Conservation (phyloP, 2,797 vertebrate genomes). For the Leptatherina wallacei region DNA sequence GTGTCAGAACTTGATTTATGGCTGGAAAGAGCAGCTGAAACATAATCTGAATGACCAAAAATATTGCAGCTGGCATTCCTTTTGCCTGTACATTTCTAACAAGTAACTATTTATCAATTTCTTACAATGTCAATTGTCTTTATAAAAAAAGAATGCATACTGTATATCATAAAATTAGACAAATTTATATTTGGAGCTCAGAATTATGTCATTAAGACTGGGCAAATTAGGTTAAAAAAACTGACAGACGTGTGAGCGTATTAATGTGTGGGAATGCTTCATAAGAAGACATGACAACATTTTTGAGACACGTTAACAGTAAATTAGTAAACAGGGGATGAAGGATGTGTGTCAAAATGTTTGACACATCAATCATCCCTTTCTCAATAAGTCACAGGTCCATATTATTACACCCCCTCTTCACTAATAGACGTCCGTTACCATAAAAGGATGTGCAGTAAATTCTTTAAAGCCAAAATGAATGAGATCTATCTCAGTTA, state of each 20-base stretch:
- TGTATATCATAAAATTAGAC: background rate
- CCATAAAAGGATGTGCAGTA: constrained; percentile 21
- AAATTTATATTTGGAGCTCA: background rate
- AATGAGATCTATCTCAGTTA: constrained; percentile 1
- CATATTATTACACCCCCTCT: constrained; percentile 4
- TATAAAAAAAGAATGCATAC: background rate
- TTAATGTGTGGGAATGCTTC: background rate
- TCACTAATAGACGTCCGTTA: constrained; percentile 11
- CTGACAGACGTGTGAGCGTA: background rate
- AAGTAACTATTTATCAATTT: background rate
- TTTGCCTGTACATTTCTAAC: background rate
- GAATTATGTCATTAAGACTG: background rate
- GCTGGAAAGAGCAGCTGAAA: background rate
- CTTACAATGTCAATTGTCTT: background rate
- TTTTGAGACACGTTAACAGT: background rate
- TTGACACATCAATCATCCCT: constrained; percentile 16
- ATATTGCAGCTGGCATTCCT: background rate
- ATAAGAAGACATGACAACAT: constrained; percentile 16
- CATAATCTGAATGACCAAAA: constrained; percentile 2
- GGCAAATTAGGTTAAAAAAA: background rate
- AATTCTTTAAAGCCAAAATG: background rate
- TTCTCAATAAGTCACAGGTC: constrained; percentile 14
- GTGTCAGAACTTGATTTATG: constrained; percentile 30
- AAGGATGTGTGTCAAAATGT: constrained; percentile 32
- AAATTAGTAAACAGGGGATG: background rate